Conservation (phyloP, 2,888 invertebrate genomes). For the Sinohyriopsis cumingii region DNA sequence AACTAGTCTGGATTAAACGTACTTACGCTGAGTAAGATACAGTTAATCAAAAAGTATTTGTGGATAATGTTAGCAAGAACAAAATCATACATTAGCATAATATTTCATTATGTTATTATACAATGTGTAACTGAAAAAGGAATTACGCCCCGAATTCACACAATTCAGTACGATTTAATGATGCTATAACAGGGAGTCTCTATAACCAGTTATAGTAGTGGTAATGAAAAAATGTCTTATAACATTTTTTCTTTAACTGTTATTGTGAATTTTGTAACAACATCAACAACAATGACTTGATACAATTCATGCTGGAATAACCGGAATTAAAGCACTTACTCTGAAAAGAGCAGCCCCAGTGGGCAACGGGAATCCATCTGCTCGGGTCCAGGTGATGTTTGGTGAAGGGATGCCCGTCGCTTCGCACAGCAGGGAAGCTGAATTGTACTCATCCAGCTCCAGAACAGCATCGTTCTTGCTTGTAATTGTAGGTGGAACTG, state of each 20-base stretch:
- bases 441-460: conserved; percentile 52
- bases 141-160: no score
- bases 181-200: neutral
- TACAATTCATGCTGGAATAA: neutral
- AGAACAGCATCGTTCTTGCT: conserved; percentile 50
- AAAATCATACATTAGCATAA: no score
- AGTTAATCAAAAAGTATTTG: no score
- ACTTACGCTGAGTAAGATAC: no score
- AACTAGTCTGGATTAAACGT: no score
- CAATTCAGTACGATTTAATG: no score
- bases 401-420: conserved; percentile 68
- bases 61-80: no score
- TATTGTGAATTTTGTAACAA: no score
- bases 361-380: conserved; percentile 63
- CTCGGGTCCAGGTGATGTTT: conserved; percentile 70
- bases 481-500: conserved; percentile 68
- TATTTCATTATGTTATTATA: no score
- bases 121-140: no score
- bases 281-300: neutral
- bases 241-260: no score
- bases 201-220: neutral
- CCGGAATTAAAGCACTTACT: conserved; percentile 16
- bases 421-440: conserved; percentile 54
- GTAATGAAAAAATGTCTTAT: no score
- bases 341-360: conserved; percentile 38